Evolutionary conservation across 2,113 vertebrate species (phyloP).

Genomic region (Ctenodactylus gundi): DNA sequence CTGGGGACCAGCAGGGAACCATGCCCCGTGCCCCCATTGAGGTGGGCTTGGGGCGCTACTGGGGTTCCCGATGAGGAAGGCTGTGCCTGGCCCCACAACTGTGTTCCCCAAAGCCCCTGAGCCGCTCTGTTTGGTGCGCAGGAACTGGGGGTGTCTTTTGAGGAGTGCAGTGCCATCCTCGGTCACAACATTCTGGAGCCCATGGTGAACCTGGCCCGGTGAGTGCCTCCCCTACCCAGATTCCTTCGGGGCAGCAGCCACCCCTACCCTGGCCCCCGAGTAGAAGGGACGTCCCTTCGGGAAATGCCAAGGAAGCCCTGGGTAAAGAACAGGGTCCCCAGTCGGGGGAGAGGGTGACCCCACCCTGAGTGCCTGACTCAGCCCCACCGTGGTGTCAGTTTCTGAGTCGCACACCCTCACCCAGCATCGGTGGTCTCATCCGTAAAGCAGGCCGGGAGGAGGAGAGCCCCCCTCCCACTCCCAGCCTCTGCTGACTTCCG

Average conservation of each 20-base stretch:
- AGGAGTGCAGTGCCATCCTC: slow-evolving; percentile 92
- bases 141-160: slow-evolving; percentile 89
- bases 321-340: neutral
- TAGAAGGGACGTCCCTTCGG: neutral
- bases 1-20: too few species aligned
- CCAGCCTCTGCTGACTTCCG: neutral
- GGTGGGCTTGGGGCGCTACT: too few species aligned
- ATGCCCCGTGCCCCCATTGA: too few species aligned
- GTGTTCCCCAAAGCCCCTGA: neutral
- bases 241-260: neutral
- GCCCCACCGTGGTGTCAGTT: neutral
- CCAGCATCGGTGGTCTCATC: neutral
- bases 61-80: fast-evolving
- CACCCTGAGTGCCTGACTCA: neutral
- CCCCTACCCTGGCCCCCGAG: neutral
- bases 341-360: neutral
- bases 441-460: neutral
- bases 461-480: neutral
- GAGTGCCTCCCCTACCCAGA: slow-evolving; percentile 62
- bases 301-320: neutral
- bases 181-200: slow-evolving; percentile 90
- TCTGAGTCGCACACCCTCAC: neutral
- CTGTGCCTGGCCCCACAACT: neutral
- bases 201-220: slow-evolving; percentile 90
- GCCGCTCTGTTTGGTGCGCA: slow-evolving; percentile 44